Evolutionary conservation across 2,113 vertebrate species (phyloP).

Genomic region (human): GRCh38 chr3:116136501-116137000

Average conservation of each 20-base stretch:
- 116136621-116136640: background rate
- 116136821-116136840: background rate
- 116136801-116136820: background rate
- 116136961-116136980: background rate
- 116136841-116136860: background rate
- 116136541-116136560: background rate
- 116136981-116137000: background rate
- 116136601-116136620: background rate
- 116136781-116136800: background rate
- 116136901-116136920: background rate
- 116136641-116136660: background rate
- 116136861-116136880: background rate
- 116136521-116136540: background rate
- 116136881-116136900: background rate
- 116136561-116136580: background rate
- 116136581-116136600: background rate
- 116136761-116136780: background rate
- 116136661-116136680: background rate
- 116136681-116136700: background rate
- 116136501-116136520: background rate
- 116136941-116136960: background rate
- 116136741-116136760: background rate
- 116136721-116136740: background rate
- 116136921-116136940: background rate
- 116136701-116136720: background rate